phyloP scores from a whole-genome alignment of 2,888 invertebrate species.

The Neelides folsomi region DNA sequence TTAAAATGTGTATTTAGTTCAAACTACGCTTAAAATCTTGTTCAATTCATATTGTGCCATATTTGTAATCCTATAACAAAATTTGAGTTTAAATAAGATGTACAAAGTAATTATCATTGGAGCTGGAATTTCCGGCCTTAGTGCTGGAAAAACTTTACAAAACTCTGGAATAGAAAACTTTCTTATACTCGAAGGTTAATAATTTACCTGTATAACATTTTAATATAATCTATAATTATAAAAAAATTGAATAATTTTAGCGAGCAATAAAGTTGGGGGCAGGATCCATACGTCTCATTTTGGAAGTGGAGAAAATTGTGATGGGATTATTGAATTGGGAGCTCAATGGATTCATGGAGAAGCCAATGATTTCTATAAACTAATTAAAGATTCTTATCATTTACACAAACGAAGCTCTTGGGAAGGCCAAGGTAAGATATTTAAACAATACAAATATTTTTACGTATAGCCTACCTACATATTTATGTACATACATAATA shows the following conservation, averaged over 20 bases:
- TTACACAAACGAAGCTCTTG: conserved; percentile 41
- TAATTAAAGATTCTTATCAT: conserved; percentile 41
- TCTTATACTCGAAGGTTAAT: conserved; percentile 44
- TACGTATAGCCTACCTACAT: no score
- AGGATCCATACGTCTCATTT: conserved; percentile 19
- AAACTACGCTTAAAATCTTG: no score
- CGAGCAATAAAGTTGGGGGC: conserved; percentile 25
- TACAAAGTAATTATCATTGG: conserved; percentile 45
- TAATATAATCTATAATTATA: no score
- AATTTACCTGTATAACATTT: no score
- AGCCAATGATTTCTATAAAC: conserved; percentile 43
- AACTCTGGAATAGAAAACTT: conserved; percentile 42
- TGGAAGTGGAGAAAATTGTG: conserved; percentile 2
- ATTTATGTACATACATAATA: background rate
- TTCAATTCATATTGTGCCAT: no score
- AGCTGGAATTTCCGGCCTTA: conserved; percentile 48
- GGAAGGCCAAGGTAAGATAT: conserved; percentile 47
- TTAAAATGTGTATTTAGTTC: no score
- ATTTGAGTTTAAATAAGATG: conserved; percentile 1
- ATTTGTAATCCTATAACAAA: no score
- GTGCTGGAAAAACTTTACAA: conserved; percentile 44
- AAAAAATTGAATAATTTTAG: conserved; percentile 7
- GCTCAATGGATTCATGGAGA: conserved; percentile 72
- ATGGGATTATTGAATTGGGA: conserved; percentile 51
- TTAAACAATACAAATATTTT: no score